Evolutionary conservation across 2,113 vertebrate genomes (phyloP), one percentile per base, ranked within the genome.

Genomic region (Formicarius rufipectus): DNA sequence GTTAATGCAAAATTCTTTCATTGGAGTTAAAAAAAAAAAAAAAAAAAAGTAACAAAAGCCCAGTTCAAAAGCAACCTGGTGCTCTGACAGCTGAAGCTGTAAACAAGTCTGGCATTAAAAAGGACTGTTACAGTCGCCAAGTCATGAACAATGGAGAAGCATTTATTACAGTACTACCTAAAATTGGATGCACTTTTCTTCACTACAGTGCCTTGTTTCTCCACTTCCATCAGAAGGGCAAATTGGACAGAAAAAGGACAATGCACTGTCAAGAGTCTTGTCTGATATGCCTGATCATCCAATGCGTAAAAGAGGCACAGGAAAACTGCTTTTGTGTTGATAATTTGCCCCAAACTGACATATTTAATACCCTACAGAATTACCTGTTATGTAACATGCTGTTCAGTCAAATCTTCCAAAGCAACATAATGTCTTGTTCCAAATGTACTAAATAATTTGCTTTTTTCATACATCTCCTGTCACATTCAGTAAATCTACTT

Each of bases 401-500:
- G 0, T 66, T 94, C 88, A 92, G 71, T 80, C 77, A 92, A 67
- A 94, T 89, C 88, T 95, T 92, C 89, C 82, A 63, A 67, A 92
- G 42, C 52, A 87, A 79, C 83, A 75, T 33, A 78, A 91, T 40
- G 35, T 80, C 84, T 95, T 88, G 30, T 88, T 95, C 73, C 67
- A 78, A 95, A 96, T 91, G 74, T 21, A 84, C 72, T 73, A 96
- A 97, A 96, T 94, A 89, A 95, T 85, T 93, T 92, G 89, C 87
- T 93, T 92, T 96, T 96, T 93, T 90, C 13, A 2, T 92, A 91
- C 10, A 3, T 92, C 88, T 90, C 77, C 88, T 91, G 87, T 95
- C 95, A 95, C 93, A 95, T 89, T 91, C 88, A 91, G 90, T 79
- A 92, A 95, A 93, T 95, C 95, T 95, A 91, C 96, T 97, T 96